Evolutionary conservation across 2,888 invertebrate species (phyloP), one percentile per base, ranked within the genome.

Genomic region (Aphrophora alni): DNA sequence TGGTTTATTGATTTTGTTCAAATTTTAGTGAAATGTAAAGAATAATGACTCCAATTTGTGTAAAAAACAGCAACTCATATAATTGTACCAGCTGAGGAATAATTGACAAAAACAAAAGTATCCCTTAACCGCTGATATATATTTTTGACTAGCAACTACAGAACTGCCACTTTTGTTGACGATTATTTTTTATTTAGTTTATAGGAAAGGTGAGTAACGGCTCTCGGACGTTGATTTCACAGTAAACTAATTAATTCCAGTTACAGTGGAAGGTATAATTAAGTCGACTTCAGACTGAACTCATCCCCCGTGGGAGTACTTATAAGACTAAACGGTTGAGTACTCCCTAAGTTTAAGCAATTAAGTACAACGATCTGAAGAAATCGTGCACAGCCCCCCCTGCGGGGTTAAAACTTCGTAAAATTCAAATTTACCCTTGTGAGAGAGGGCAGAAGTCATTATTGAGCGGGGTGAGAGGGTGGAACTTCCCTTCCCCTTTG

Each of bases 391-490:
- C 59, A 21, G 21, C 59, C 59, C 59, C 3, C 59, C 59, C 3
- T 21, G 21, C 21, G 59, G 44, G 59, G 59, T 59, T 59, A 59
- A 59, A 59, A 59, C 59, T 59, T 59, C 59, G 59, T 59, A 59
- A 59, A 59, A 59, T 59, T 59, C 59, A 59, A 59, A 59, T 59
- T 59, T 59, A 59, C 59, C 59, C 59, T 59, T 59, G 21, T 21
- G 59, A 21, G 59, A 10, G 44, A 44, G 10, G 59, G 59, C 21
- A 59, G 59, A 59, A 59, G 59, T 59, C 59, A 59, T 59, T 59
- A 59, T 14, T 44, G 44, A 10, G 8, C 59, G 17, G 44, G 8
- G 44, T 2, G 8, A 14, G 59, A 21, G 21, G 21, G 14, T 1
- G 59, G 59, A 7, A 4, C 2, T 21, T 3, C 2, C 14, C 44